phyloP scores from a whole-genome alignment of 2,113 vertebrate genomes.

The Setophaga kirtlandii region DNA sequence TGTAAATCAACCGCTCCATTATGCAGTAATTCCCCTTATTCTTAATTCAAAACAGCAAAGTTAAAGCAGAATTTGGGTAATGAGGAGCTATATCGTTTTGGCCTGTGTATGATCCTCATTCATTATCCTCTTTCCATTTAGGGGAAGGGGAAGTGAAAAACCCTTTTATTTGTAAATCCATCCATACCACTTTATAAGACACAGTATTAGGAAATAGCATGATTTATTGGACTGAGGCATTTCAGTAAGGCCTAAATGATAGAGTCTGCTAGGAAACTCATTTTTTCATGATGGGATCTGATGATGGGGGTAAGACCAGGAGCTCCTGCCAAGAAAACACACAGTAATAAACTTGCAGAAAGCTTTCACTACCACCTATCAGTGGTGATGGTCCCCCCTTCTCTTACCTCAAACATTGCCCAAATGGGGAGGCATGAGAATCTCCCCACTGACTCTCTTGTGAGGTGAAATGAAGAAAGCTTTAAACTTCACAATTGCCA shows the following conservation, averaged over 20 bases:
- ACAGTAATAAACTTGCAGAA: slow-evolving; percentile 41
- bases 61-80: slow-evolving; percentile 30
- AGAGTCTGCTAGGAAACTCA: slow-evolving; percentile 41
- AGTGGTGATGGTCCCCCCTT: slow-evolving; percentile 16
- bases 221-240: slow-evolving; percentile 71
- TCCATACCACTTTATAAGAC: slow-evolving; percentile 66
- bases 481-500: slow-evolving; percentile 94
- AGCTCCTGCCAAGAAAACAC: slow-evolving; percentile 43
- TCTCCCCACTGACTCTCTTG: slow-evolving; percentile 79
- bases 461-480: slow-evolving; percentile 88
- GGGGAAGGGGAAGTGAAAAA: background rate
- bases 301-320: slow-evolving; percentile 35
- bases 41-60: slow-evolving; percentile 47
- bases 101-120: slow-evolving; percentile 34
- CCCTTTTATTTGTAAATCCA: slow-evolving; percentile 44
- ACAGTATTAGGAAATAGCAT: slow-evolving; percentile 49
- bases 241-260: slow-evolving; percentile 43
- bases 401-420: slow-evolving; percentile 1
- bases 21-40: slow-evolving; percentile 48
- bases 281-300: slow-evolving; percentile 39
- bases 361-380: slow-evolving; percentile 28
- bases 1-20: slow-evolving; percentile 54
- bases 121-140: slow-evolving; percentile 29
- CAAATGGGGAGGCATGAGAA: slow-evolving; percentile 67
- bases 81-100: slow-evolving; percentile 7